Conservation (phyloP, 1,140 invertebrate species). For the Conopomorpha cramerella region DNA sequence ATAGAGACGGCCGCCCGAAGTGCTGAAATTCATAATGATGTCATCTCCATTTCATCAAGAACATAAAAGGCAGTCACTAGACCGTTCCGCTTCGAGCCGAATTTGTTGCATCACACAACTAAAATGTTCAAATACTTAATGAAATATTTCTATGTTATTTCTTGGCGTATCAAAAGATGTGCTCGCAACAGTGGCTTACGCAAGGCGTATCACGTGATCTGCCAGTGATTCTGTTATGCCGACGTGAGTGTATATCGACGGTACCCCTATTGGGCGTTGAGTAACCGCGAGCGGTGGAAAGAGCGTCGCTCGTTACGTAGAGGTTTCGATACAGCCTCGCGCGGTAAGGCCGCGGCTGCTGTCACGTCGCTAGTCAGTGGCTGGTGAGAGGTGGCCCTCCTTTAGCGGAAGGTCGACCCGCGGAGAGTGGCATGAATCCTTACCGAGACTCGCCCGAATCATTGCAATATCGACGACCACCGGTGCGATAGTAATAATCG, state of each 20-base stretch:
- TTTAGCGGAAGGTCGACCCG: constrained; percentile 46
- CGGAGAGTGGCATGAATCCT: constrained; percentile 52
- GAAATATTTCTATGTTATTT: constrained; percentile 31
- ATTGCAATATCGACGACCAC: too few species aligned
- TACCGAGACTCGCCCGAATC: constrained; percentile 26
- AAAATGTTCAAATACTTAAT: constrained; percentile 24
- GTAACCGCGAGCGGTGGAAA: constrained; percentile 43
- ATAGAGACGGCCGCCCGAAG: too few species aligned
- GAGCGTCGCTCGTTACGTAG: constrained; percentile 54
- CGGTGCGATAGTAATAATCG: too few species aligned
- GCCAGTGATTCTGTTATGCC: constrained; percentile 29
- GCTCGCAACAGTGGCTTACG: constrained; percentile 30
- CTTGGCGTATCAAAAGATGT: constrained; percentile 27
- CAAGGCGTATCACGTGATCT: constrained; percentile 44
- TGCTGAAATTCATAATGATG: too few species aligned
- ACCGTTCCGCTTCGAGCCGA: too few species aligned
- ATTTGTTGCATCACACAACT: too few species aligned
- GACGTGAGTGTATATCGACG: constrained; percentile 29
- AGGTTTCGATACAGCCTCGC: constrained; percentile 54
- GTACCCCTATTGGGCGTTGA: constrained; percentile 46
- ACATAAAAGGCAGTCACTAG: too few species aligned
- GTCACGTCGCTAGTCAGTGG: constrained; percentile 54
- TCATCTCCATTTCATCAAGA: too few species aligned
- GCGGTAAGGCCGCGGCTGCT: constrained; percentile 51
- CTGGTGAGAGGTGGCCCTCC: constrained; percentile 50